A percentile compares a stretch with the other conserved stretches of the same genome.
Evolutionary conservation across 2,888 invertebrate species (phyloP).

Genomic region (Heliconius hortense): DNA sequence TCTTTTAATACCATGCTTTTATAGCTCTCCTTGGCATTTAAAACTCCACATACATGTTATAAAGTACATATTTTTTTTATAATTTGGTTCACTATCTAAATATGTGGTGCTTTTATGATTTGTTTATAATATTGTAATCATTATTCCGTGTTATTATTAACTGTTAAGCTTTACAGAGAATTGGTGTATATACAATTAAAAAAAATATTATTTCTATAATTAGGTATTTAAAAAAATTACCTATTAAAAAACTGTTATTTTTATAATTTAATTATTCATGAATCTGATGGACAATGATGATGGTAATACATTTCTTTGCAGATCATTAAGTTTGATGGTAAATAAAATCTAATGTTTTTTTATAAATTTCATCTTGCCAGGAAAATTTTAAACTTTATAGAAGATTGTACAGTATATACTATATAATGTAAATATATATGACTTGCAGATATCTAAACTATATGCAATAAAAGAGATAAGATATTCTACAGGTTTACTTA

Average conservation of each 20-base stretch:
- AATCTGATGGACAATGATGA: no score
- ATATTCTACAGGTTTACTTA: background rate
- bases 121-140: background rate
- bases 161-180: background rate
- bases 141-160: background rate
- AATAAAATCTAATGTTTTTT: background rate
- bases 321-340: background rate
- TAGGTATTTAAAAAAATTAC: background rate
- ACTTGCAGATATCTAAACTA: background rate
- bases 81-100: background rate
- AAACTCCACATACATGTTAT: background rate
- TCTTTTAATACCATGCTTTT: conserved; percentile 51
- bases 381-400: background rate
- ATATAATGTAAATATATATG: background rate
- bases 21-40: conserved; percentile 69
- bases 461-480: conserved; percentile 4
- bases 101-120: background rate
- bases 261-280: background rate
- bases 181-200: background rate
- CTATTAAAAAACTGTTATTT: background rate
- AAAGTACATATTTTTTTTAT: background rate
- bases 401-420: no score
- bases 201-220: background rate
- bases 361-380: background rate
- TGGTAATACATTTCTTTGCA: no score